Evolutionary conservation across 2,113 vertebrate genomes (phyloP).

Genomic region (Psephotus haematonotus): DNA sequence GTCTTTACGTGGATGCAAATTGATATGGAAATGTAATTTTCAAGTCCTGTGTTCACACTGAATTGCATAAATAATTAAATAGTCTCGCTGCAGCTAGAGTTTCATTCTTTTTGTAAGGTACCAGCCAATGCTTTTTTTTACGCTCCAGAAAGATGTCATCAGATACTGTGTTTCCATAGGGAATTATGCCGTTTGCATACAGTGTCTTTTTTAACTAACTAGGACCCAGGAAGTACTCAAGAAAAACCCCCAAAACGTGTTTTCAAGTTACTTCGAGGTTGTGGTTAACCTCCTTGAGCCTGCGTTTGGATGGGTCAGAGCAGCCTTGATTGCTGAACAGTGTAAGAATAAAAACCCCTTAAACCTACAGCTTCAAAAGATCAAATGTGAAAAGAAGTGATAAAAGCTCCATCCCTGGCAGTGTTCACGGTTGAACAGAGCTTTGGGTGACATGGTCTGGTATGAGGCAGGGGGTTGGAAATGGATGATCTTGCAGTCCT

Average conservation of each 20-base stretch:
- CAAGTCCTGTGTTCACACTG: slow-evolving; percentile 12
- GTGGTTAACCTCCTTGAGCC: not conserved
- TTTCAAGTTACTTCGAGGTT: not conserved
- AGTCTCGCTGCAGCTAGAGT: slow-evolving; percentile 11
- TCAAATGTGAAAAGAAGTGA: not conserved
- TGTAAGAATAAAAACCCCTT: not conserved
- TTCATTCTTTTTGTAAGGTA: slow-evolving; percentile 43
- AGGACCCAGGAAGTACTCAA: not conserved
- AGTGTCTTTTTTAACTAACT: not conserved
- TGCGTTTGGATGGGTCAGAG: not conserved
- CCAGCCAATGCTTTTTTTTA: not conserved
- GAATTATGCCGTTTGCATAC: not conserved
- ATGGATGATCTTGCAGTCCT: not conserved
- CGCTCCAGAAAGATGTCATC: slow-evolving; percentile 1
- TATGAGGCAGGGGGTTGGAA: not conserved
- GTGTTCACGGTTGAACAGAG: not conserved
- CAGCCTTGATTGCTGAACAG: not conserved
- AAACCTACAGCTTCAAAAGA: not conserved
- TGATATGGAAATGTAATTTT: slow-evolving; percentile 25
- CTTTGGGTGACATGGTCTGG: not conserved
- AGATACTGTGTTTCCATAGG: slow-evolving; percentile 22
- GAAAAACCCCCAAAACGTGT: not conserved
- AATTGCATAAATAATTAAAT: slow-evolving; percentile 49
- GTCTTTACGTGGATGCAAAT: slow-evolving; percentile 28
- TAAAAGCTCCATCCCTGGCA: not conserved